These are phyloP conservation scores for Cliona cf. orientalis DNA, from an alignment of 37 sponge, comb jelly and placozoan species.

Conservation along the genomic window DNA sequence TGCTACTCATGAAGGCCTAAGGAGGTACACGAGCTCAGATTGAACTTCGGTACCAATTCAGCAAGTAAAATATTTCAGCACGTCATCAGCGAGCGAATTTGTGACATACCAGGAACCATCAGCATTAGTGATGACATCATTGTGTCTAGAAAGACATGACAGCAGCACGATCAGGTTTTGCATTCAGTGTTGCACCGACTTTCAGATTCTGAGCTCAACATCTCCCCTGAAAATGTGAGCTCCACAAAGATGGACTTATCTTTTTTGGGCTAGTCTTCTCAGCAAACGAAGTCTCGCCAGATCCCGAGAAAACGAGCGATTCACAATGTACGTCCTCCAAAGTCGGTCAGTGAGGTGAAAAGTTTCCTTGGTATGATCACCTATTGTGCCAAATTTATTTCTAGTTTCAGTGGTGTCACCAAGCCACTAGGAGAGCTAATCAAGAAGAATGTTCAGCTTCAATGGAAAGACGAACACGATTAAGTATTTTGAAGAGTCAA, in stretches of 20 bases:
- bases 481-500: constrained; percentile 32
- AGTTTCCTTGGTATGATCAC: constrained; percentile 61
- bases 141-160: constrained; percentile 38
- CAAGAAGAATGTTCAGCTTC: constrained; percentile 30
- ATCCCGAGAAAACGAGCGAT: constrained; percentile 45
- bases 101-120: constrained; percentile 31
- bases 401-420: constrained; percentile 30
- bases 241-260: constrained; percentile 28
- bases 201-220: background rate
- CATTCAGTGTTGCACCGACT: constrained; percentile 22
- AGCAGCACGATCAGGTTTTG: constrained; percentile 22
- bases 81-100: constrained; percentile 25
- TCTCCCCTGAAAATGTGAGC: constrained; percentile 47
- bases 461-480: constrained; percentile 32
- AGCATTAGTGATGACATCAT: constrained; percentile 57
- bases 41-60: constrained; percentile 55
- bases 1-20: constrained; percentile 47
- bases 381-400: constrained; percentile 53
- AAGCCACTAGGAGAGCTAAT: constrained; percentile 47
- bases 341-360: constrained; percentile 17
- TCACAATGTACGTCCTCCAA: constrained; percentile 29
- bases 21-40: constrained; percentile 33
- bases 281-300: constrained; percentile 29
- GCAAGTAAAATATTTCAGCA: constrained; percentile 55
- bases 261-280: constrained; percentile 60